phyloP scores from a whole-genome alignment of 2,888 invertebrate species.

The Lasioglossum oenotherae region DNA sequence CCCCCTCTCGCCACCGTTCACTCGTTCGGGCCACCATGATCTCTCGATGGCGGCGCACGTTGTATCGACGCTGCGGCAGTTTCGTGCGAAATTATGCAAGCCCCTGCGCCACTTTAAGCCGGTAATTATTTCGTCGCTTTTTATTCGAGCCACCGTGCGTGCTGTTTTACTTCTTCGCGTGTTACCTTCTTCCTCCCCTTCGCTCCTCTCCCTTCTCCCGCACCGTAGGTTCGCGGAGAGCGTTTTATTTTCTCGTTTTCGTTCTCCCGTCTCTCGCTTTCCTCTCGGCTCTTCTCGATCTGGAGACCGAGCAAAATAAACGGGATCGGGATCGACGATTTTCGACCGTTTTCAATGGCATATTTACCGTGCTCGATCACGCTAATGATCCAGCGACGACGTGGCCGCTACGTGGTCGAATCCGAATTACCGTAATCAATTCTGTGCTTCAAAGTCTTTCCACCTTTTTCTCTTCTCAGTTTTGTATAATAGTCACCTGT shows the following conservation, averaged over 20 bases:
- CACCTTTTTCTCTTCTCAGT: too few relatives aligned
- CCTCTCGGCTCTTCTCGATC: not conserved
- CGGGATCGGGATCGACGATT: not conserved
- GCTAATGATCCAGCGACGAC: constrained; percentile 20
- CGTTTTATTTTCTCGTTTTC: not conserved
- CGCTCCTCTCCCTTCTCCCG: not conserved
- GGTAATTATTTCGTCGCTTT: constrained; percentile 59
- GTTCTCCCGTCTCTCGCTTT: not conserved
- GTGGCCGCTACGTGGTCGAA: not conserved
- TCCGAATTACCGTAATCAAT: constrained; percentile 7
- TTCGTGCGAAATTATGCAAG: constrained; percentile 68
- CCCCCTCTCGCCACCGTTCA: not conserved
- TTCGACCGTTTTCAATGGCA: constrained; percentile 21
- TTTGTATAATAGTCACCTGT: too few relatives aligned
- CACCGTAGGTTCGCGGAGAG: not conserved
- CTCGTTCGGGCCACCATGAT: not conserved
- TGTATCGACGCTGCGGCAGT: constrained; percentile 31
- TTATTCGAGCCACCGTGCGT: constrained; percentile 50
- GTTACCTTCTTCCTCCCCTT: not conserved
- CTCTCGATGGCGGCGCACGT: constrained; percentile 18
- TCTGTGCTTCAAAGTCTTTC: not conserved
- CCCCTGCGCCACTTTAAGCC: constrained; percentile 56
- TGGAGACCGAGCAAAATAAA: not conserved
- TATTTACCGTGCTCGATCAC: constrained; percentile 30
- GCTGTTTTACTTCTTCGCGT: constrained; percentile 32